Percentiles rank a stretch among this genome's conserved stretches.
Evolutionary conservation across 2,113 vertebrate genomes (phyloP).

Genomic region (Urocynchramus pylzowi): DNA sequence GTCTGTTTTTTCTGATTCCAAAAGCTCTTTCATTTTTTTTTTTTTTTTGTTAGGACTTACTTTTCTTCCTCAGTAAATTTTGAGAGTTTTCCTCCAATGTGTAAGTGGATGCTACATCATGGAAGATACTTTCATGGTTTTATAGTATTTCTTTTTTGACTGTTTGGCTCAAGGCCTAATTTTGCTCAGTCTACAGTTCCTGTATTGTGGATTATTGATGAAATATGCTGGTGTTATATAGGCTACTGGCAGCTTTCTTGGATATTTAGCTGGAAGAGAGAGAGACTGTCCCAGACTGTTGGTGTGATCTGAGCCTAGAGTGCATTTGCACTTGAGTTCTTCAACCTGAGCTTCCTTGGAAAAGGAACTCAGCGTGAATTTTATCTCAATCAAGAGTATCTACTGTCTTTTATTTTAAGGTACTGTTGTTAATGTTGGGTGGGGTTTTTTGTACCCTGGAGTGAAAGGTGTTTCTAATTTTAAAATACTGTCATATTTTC

Average conservation of each 20-base stretch:
- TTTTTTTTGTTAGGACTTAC: not conserved
- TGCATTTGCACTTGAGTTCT: not conserved
- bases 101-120: not conserved
- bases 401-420: not conserved
- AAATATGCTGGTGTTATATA: not conserved
- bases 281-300: not conserved
- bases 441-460: not conserved
- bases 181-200: not conserved
- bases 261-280: not conserved
- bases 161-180: not conserved
- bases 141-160: not conserved
- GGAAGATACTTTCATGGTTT: not conserved
- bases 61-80: not conserved
- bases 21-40: not conserved
- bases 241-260: not conserved
- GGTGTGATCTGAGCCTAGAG: not conserved
- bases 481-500: not conserved
- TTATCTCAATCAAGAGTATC: not conserved
- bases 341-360: not conserved
- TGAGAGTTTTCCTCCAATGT: not conserved
- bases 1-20: not conserved
- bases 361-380: not conserved
- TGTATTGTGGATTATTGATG: not conserved
- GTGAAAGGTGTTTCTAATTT: not conserved
- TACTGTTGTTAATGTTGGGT: not conserved